Evolutionary conservation across 2,113 vertebrate genomes (phyloP).

Genomic region (Coracopsis vasa): DNA sequence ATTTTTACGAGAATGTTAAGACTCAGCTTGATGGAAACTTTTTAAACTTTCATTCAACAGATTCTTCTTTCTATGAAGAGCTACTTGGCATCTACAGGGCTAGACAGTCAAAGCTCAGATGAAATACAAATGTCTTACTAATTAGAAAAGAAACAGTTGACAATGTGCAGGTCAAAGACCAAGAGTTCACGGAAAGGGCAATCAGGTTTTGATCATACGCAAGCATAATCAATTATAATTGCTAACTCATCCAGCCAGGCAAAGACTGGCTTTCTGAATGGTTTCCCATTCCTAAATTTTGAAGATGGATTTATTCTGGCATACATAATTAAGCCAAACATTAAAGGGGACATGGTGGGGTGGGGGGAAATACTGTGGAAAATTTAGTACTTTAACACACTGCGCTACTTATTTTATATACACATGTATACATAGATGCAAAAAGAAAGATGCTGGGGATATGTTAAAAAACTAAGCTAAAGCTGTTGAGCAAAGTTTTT

Average conservation of each 20-base stretch:
- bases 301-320: constrained; percentile 59
- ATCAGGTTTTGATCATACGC: constrained; percentile 19
- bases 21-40: neutral
- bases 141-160: constrained; percentile 39
- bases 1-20: neutral
- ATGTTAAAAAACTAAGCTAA: neutral
- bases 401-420: neutral
- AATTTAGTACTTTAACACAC: neutral
- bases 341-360: neutral
- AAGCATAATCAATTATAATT: constrained; percentile 40
- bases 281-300: constrained; percentile 29
- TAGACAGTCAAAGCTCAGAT: neutral
- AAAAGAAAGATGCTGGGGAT: neutral
- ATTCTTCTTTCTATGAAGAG: neutral
- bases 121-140: neutral
- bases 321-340: neutral
- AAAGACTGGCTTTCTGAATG: constrained; percentile 38
- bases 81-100: neutral
- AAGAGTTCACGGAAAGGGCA: constrained; percentile 17
- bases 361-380: neutral
- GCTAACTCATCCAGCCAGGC: constrained; percentile 45
- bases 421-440: neutral
- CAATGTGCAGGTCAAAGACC: constrained; percentile 8
- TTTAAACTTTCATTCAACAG: neutral
- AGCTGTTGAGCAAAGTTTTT: neutral